Conservation (phyloP, 2,888 invertebrate genomes). For the Cosmopolites sordidus region DNA sequence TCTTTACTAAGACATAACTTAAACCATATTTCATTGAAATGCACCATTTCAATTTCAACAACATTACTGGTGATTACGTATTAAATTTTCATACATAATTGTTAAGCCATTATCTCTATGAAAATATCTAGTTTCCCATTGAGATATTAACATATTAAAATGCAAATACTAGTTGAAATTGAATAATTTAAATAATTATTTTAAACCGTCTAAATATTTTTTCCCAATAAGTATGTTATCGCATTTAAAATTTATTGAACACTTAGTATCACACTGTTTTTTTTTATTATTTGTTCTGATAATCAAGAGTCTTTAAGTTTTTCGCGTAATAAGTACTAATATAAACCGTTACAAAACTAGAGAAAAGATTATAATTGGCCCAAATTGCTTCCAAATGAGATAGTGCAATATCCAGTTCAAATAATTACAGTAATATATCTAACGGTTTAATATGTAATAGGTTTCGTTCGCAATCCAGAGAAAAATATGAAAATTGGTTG, state of each 20-base stretch:
- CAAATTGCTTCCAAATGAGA: slow-evolving; percentile 17
- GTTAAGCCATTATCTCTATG: no score
- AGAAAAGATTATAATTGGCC: slow-evolving; percentile 19
- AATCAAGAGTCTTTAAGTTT: background rate
- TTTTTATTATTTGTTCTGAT: background rate
- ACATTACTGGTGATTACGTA: no score
- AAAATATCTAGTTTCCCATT: no score
- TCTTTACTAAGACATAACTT: no score
- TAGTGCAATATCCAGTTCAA: slow-evolving; percentile 17
- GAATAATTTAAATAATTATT: no score
- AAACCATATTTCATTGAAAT: no score
- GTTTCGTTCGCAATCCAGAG: slow-evolving; percentile 3
- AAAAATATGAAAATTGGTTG: slow-evolving; percentile 13
- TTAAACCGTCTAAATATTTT: background rate
- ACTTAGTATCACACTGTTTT: background rate
- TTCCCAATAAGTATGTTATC: background rate
- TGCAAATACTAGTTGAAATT: no score
- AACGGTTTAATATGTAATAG: slow-evolving; percentile 18
- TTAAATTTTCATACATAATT: no score
- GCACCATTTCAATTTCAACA: no score
- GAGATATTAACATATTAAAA: no score
- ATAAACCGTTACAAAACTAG: slow-evolving; percentile 7
- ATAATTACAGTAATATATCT: slow-evolving; percentile 18
- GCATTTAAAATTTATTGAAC: background rate
- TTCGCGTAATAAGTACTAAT: background rate